phyloP scores from a whole-genome alignment of 2,113 vertebrate genomes.

The Oncorhynchus masou region DNA sequence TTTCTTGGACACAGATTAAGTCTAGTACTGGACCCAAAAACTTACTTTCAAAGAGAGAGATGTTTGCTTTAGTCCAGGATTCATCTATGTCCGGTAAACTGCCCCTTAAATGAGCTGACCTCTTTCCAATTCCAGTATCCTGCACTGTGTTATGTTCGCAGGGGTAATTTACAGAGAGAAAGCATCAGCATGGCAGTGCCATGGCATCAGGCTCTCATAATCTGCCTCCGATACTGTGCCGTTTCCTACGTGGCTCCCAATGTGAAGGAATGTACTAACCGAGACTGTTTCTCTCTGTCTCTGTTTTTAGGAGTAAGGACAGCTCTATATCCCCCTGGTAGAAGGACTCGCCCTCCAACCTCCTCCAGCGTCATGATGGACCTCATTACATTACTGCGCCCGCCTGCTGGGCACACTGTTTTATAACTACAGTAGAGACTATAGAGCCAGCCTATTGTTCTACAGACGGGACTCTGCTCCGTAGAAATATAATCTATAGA shows the following conservation, averaged over 20 bases:
- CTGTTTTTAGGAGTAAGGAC: conserved; percentile 81
- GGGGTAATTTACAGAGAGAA: neutral
- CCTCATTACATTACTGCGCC: conserved; percentile 14
- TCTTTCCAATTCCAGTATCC: too few species aligned
- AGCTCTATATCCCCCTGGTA: conserved; percentile 65
- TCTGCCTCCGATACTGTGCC: neutral
- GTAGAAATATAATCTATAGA: conserved; percentile 16
- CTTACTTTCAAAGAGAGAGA: too few species aligned
- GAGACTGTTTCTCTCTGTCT: conserved; percentile 45
- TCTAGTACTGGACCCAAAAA: neutral
- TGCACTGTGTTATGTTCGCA: neutral
- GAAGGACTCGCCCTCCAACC: conserved; percentile 72
- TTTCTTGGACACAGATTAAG: neutral
- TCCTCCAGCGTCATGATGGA: conserved; percentile 46
- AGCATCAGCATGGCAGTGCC: neutral
- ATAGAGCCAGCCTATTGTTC: conserved; percentile 49
- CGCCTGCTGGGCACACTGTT: neutral
- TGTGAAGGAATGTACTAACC: conserved; percentile 33
- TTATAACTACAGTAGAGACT: conserved; percentile 34
- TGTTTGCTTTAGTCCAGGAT: too few species aligned
- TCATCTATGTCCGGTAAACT: neutral
- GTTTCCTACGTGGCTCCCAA: neutral
- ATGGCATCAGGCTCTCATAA: neutral
- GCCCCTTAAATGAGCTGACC: neutral
- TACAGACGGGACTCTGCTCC: conserved; percentile 78